A percentile compares a stretch with the other conserved stretches of the same genome.
Conservation (phyloP, 2,113 vertebrate genomes). For the Willisornis vidua region DNA sequence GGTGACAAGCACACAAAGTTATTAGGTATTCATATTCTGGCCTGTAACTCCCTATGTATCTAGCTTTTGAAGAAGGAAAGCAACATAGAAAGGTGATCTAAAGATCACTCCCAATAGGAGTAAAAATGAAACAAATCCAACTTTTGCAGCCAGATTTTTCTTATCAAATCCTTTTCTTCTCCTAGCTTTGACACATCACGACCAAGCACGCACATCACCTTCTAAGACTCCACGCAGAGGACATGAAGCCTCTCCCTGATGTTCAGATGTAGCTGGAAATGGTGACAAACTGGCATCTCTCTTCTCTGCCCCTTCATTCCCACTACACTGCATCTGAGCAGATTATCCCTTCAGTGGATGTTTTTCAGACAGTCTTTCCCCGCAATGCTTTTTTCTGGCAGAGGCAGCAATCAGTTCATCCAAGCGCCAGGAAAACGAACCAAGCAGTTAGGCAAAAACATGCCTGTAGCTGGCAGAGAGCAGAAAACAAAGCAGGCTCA, state of each 20-base stretch:
- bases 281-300: accelerated
- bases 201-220: accelerated
- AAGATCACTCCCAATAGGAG: background rate
- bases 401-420: accelerated
- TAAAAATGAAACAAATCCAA: background rate
- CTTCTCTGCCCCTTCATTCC: background rate
- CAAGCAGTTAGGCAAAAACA: background rate
- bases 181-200: background rate
- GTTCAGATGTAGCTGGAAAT: background rate
- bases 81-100: background rate
- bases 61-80: background rate
- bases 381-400: background rate
- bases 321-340: background rate
- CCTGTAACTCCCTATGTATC: background rate
- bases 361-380: background rate
- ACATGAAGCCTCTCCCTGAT: accelerated
- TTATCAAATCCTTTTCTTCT: background rate
- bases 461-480: conserved; percentile 10
- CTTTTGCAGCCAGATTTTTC: background rate
- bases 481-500: background rate
- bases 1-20: background rate
- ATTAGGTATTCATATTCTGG: background rate
- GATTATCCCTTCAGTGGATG: background rate
- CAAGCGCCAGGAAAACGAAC: background rate
- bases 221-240: background rate